Conservation (phyloP, 2,888 invertebrate species). For the Plagodis pulveraria region DNA sequence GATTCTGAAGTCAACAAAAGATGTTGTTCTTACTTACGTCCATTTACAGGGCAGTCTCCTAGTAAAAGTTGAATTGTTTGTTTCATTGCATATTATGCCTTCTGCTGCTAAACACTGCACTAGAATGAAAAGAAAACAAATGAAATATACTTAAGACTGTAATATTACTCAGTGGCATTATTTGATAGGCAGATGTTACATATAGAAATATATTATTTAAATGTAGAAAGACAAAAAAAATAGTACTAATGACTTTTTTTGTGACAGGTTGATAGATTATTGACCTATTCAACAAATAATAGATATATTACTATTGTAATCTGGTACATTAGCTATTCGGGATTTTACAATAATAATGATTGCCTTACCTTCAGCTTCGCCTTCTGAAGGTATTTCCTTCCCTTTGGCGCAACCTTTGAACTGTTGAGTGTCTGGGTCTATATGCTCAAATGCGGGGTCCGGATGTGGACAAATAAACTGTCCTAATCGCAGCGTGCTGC, state of each 20-base stretch:
- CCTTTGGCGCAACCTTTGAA: slow-evolving; percentile 89
- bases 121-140: slow-evolving; percentile 58
- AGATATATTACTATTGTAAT: too few species aligned
- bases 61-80: slow-evolving; percentile 91
- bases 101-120: slow-evolving; percentile 93
- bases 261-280: too few species aligned
- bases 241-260: too few species aligned
- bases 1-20: neutral
- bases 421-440: slow-evolving; percentile 96
- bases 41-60: slow-evolving; percentile 95
- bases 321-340: too few species aligned
- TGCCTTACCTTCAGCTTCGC: slow-evolving; percentile 90
- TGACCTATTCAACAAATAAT: too few species aligned
- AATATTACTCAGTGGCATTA: too few species aligned
- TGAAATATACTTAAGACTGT: too few species aligned
- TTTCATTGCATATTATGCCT: slow-evolving; percentile 92
- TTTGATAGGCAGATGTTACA: too few species aligned
- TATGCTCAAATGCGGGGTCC: slow-evolving; percentile 89
- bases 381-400: slow-evolving; percentile 84
- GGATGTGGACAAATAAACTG: slow-evolving; percentile 94
- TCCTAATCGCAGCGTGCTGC: slow-evolving; percentile 90
- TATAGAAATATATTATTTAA: too few species aligned
- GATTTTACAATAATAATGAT: too few species aligned
- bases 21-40: slow-evolving; percentile 89
- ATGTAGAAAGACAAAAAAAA: too few species aligned